Conservation (phyloP, 30 jellyfish, hydroid and myxozoan genomes). For the Turritopsis dohrnii region DNA sequence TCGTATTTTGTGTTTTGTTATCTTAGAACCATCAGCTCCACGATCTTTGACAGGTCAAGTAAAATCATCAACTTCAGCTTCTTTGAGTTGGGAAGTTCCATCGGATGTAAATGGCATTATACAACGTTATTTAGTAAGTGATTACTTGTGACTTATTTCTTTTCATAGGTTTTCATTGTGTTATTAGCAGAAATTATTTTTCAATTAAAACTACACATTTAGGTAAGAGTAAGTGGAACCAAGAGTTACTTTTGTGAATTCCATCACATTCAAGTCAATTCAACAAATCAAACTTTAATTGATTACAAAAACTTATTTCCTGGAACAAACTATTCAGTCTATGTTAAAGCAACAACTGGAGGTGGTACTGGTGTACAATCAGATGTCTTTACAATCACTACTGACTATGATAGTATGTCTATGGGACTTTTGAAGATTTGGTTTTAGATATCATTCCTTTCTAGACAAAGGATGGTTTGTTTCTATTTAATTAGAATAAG, state of each 20-base stretch:
- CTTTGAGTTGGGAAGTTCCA: constrained; percentile 45
- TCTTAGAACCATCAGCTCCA: constrained; percentile 47
- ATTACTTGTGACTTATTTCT: not conserved
- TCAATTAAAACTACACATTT: not conserved
- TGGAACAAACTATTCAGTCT: constrained; percentile 47
- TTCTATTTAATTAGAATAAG: too few species aligned
- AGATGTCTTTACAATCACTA: not conserved
- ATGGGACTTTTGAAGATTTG: too few species aligned
- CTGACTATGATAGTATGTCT: constrained; percentile 8
- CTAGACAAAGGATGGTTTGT: not conserved
- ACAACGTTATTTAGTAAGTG: constrained; percentile 38
- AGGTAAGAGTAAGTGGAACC: not conserved
- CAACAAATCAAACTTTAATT: constrained; percentile 3
- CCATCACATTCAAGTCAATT: not conserved
- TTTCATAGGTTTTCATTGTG: not conserved
- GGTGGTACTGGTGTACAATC: constrained; percentile 42
- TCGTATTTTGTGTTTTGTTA: not conserved
- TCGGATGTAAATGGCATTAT: constrained; percentile 45
- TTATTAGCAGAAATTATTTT: not conserved
- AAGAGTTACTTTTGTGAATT: constrained; percentile 15
- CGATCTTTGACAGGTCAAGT: constrained; percentile 18
- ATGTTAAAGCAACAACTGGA: constrained; percentile 55
- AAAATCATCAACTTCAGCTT: constrained; percentile 33
- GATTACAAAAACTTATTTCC: constrained; percentile 21
- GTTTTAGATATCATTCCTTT: not conserved